These are phyloP conservation scores for Cricetomys ansorgei DNA, from an alignment of 2,113 vertebrate species.

Conservation along the genomic window DNA sequence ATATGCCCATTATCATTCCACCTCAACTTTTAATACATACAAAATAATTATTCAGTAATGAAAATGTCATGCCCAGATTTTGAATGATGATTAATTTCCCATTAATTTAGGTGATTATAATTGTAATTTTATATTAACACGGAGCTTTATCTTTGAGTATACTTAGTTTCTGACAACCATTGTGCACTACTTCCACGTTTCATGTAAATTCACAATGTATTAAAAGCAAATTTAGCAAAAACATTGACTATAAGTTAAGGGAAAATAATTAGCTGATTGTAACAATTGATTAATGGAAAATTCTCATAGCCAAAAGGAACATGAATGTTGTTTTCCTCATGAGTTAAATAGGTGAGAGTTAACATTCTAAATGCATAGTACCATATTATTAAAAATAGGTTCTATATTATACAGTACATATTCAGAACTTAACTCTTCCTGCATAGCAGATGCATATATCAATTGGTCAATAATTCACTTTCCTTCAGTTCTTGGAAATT, in stretches of 20 bases:
- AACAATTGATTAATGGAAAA: not conserved
- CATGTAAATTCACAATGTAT: not conserved
- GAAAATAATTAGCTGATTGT: not conserved
- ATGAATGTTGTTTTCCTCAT: not conserved
- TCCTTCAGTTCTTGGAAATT: not conserved
- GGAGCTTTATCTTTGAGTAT: not conserved
- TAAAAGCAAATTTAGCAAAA: constrained; percentile 13
- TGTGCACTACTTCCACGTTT: not conserved
- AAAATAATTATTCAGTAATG: not conserved
- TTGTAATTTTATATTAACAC: not conserved
- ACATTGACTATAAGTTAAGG: not conserved
- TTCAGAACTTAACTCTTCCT: not conserved
- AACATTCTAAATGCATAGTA: not conserved
- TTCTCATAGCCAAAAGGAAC: not conserved
- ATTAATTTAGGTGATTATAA: not conserved
- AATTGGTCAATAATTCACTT: not conserved
- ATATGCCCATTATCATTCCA: not conserved
- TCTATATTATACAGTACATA: not conserved
- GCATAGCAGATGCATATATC: not conserved
- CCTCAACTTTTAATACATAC: not conserved
- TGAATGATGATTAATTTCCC: not conserved
- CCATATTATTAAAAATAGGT: not conserved
- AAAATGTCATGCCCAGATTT: not conserved
- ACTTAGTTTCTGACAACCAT: not conserved
- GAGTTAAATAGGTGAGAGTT: not conserved